Base-by-base conservation (phyloP, 2,888 invertebrate genomes). In the Cataglyphis albicans region DNA sequence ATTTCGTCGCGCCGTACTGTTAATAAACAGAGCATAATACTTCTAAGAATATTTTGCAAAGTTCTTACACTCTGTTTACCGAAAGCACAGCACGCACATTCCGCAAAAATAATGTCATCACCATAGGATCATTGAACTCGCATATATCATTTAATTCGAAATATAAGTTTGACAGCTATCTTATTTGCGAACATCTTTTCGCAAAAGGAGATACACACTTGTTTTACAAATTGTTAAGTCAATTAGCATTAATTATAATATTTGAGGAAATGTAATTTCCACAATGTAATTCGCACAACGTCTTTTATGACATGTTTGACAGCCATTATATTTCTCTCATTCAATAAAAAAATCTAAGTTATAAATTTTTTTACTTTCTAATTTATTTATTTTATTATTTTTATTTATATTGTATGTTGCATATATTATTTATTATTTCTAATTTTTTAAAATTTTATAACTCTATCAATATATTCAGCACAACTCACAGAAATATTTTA, bases 41-140 rank as follows among this genome's bases (percentile, higher is more conserved):
- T 92, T 90, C 74, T 73, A 74, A 80, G 78, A 57, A 59, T 55
- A 57, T 38, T 48, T 84, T 48, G 84, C 88, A 89, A 92, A 92
- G 91, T 89, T 89, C 85, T 93, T 92, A 93, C 91, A 92, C 93
- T 93, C 92, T 89, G 92, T 91, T 93, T 93, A 93, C 93, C 93
- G 93, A 92, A 85, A 86, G 85, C 90, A 89, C 91, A 89, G 82
- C 83, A 80, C 88, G 84, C 41, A 35, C 21, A 57, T 75, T 64
- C 55, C 12, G 7, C 25, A 65, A 55, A 9, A 44, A 32, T 3
- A 7, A 59, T 12, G n/a, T 6, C 7, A 38, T 73, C 48, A n/a
- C 35, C 15, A 9, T 38, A 55, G 5, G 1, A 15, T 10, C 12
- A 15, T 12, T 3, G 12, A 65, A 38, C 29, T 41, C 21, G 48